A percentile compares a stretch with the other conserved stretches of the same genome.
These are phyloP conservation scores for Rhyacophila brunnea DNA, from an alignment of 1,140 invertebrate species.

Conservation along the genomic window DNA sequence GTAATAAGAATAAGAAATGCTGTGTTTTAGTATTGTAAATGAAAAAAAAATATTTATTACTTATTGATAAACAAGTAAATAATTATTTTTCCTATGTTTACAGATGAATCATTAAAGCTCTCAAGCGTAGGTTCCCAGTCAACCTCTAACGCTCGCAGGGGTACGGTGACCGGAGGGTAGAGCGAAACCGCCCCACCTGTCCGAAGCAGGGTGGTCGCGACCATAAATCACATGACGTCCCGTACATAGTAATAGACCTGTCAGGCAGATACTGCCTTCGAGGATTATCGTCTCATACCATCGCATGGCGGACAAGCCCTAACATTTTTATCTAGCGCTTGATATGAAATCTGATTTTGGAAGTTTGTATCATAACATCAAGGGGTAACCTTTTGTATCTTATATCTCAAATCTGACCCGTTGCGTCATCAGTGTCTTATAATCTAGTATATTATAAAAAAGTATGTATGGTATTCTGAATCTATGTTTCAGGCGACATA, in stretches of 20 bases:
- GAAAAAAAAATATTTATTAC: no score
- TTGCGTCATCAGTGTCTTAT: no score
- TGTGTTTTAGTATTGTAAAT: no score
- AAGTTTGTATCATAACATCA: no score
- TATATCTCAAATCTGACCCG: no score
- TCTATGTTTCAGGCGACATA: no score
- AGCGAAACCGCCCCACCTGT: background rate
- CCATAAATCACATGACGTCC: slow-evolving; percentile 34
- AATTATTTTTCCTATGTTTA: background rate
- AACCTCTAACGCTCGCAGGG: background rate
- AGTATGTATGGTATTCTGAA: no score
- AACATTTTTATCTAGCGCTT: slow-evolving; percentile 17
- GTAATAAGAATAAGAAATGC: no score
- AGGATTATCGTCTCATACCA: slow-evolving; percentile 31
- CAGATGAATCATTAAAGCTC: background rate
- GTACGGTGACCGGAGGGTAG: background rate
- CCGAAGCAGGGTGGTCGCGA: background rate
- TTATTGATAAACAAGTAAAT: no score
- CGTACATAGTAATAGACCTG: slow-evolving; percentile 35
- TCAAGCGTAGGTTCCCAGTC: background rate
- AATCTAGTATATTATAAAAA: no score
- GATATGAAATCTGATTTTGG: background rate
- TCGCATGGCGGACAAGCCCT: slow-evolving; percentile 3
- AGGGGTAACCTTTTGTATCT: no score
- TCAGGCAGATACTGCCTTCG: slow-evolving; percentile 25